Evolutionary conservation across 1,140 invertebrate genomes (phyloP).

Genomic region (Aphidius ervi): DNA sequence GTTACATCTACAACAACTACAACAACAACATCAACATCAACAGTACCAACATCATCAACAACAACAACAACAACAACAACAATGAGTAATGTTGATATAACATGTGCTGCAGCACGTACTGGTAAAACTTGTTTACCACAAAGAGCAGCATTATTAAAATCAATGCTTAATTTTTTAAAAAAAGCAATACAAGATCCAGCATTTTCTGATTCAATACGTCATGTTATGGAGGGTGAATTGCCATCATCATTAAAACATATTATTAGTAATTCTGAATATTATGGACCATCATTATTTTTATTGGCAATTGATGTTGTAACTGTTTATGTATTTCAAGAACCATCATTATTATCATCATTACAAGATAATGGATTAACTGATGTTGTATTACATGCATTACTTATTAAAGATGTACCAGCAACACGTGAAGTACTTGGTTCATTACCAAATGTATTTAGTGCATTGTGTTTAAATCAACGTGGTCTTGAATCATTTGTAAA

Average conservation of each 20-base stretch:
- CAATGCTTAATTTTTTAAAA: conserved; percentile 86
- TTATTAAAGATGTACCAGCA: conserved; percentile 86
- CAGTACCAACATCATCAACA: conserved; percentile 6
- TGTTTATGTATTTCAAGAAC: conserved; percentile 91
- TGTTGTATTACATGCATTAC: conserved; percentile 79
- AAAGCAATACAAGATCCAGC: conserved; percentile 79
- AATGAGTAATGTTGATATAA: background rate
- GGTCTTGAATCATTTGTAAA: conserved; percentile 79
- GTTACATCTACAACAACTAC: too few species aligned
- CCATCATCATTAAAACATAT: conserved; percentile 83
- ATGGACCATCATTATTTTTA: conserved; percentile 83
- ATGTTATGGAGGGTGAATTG: conserved; percentile 86
- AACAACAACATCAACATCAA: conserved; percentile 11
- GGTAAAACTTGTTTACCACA: conserved; percentile 73
- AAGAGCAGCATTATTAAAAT: conserved; percentile 80
- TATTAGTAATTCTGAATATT: conserved; percentile 90
- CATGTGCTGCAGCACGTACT: conserved; percentile 21
- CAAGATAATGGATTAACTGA: conserved; percentile 89
- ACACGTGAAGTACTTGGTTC: conserved; percentile 86
- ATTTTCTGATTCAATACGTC: conserved; percentile 80
- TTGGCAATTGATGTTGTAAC: conserved; percentile 89
- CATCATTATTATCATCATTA: conserved; percentile 77
- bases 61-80: conserved; percentile 6
- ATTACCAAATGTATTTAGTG: conserved; percentile 87
- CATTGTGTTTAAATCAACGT: conserved; percentile 79